phyloP scores from a whole-genome alignment of 2,113 vertebrate species.

The Calidris pygmaea region DNA sequence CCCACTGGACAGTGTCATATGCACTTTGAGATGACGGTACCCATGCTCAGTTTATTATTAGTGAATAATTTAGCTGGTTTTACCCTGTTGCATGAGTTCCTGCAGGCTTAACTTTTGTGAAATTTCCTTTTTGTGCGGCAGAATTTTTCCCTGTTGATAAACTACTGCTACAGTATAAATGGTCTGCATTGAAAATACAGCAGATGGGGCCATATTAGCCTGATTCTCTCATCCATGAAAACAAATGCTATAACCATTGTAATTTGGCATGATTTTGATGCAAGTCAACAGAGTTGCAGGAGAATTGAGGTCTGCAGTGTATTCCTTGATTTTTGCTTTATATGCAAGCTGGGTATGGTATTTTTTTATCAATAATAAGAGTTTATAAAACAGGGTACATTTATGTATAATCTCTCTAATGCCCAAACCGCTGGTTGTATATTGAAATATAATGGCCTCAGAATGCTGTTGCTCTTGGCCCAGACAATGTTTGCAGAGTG shows the following conservation, averaged over 20 bases:
- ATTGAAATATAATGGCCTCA: not conserved
- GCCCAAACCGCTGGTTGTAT: not conserved
- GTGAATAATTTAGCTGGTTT: not conserved
- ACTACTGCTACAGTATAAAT: not conserved
- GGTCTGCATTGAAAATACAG: not conserved
- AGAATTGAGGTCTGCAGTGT: not conserved
- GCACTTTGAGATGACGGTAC: not conserved
- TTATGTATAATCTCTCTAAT: not conserved
- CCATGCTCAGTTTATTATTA: not conserved
- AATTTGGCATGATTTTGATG: not conserved
- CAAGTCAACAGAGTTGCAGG: not conserved
- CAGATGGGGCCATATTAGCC: not conserved
- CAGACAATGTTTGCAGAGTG: not conserved
- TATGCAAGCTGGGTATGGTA: not conserved
- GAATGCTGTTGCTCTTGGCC: not conserved
- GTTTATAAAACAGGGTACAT: not conserved
- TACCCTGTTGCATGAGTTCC: not conserved
- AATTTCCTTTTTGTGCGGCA: not conserved
- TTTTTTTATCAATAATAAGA: not conserved
- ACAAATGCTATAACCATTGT: not conserved
- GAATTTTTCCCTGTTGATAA: not conserved
- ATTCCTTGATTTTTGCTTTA: not conserved
- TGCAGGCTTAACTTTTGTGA: not conserved
- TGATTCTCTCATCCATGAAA: conserved; percentile 6
- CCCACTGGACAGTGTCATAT: not conserved